Conservation (phyloP, 1,140 invertebrate species). For the Formica exsecta region DNA sequence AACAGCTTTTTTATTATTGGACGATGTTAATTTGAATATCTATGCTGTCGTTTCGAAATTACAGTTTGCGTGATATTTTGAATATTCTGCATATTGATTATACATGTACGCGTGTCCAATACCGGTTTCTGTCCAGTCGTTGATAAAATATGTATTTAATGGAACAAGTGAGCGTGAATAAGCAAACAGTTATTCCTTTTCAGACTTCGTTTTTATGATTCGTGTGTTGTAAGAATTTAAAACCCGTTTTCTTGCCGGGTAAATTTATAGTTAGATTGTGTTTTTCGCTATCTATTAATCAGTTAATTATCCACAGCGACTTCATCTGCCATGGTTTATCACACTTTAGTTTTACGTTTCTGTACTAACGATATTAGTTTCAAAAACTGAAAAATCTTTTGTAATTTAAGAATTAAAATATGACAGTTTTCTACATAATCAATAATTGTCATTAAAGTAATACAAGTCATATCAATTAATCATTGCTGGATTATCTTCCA, state of each 20-base stretch:
- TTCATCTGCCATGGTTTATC: neutral
- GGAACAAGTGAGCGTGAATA: slow-evolving; percentile 58
- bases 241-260: slow-evolving; percentile 39
- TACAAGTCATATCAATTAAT: neutral
- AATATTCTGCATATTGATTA: slow-evolving; percentile 41
- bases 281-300: slow-evolving; percentile 50
- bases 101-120: slow-evolving; percentile 1
- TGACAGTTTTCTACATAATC: neutral
- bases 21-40: slow-evolving; percentile 20
- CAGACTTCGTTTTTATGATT: slow-evolving; percentile 25
- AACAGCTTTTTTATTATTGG: neutral
- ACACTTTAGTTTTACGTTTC: neutral
- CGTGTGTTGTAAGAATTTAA: slow-evolving; percentile 46
- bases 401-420: slow-evolving; percentile 14
- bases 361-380: neutral
- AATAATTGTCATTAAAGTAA: neutral
- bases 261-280: slow-evolving; percentile 33
- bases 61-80: slow-evolving; percentile 35
- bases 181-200: slow-evolving; percentile 56
- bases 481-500: neutral
- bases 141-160: slow-evolving; percentile 48
- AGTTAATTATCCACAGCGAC: slow-evolving; percentile 17
- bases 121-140: slow-evolving; percentile 38
- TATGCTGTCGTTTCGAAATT: slow-evolving; percentile 38
- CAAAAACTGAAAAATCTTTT: neutral